A percentile compares a stretch with the other conserved stretches of the same genome.
Conservation (phyloP, 2,113 vertebrate species). For the Entosphenus tridentatus region DNA sequence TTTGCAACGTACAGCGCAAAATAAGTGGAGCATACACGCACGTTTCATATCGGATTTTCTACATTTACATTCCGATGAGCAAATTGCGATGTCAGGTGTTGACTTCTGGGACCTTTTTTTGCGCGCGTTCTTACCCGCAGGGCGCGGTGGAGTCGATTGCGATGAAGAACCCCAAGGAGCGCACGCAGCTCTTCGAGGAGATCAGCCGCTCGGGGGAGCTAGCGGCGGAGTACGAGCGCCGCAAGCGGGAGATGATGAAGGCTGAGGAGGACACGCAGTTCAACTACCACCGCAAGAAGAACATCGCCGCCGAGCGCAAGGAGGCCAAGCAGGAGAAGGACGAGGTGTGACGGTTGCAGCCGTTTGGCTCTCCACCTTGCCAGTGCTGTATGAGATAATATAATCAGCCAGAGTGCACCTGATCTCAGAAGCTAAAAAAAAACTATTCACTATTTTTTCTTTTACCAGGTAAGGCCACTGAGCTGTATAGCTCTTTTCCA, state of each 20-base stretch:
- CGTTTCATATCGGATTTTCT: not conserved
- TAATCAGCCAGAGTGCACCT: too few relatives aligned
- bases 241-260: conserved; percentile 36
- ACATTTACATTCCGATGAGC: not conserved
- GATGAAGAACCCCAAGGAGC: conserved; percentile 59
- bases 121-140: conserved; percentile 18
- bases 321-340: conserved; percentile 46
- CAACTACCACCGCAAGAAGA: conserved; percentile 60
- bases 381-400: too few relatives aligned
- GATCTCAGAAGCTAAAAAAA: not conserved
- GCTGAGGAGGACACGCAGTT: conserved; percentile 62
- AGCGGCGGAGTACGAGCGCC: conserved; percentile 39
- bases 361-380: too few relatives aligned
- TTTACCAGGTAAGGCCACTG: not conserved
- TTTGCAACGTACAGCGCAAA: not conserved
- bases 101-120: not conserved
- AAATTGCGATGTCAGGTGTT: conserved; percentile 8
- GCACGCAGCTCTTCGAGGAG: conserved; percentile 56
- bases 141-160: conserved; percentile 72
- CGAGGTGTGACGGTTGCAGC: conserved; percentile 29
- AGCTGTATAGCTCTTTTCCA: too few relatives aligned
- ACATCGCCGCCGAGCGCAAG: conserved; percentile 39
- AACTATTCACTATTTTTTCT: not conserved
- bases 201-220: conserved; percentile 52
- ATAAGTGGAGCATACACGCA: not conserved